Base-by-base conservation (phyloP, 2,888 invertebrate genomes). In the Helobdella robusta region DNA sequence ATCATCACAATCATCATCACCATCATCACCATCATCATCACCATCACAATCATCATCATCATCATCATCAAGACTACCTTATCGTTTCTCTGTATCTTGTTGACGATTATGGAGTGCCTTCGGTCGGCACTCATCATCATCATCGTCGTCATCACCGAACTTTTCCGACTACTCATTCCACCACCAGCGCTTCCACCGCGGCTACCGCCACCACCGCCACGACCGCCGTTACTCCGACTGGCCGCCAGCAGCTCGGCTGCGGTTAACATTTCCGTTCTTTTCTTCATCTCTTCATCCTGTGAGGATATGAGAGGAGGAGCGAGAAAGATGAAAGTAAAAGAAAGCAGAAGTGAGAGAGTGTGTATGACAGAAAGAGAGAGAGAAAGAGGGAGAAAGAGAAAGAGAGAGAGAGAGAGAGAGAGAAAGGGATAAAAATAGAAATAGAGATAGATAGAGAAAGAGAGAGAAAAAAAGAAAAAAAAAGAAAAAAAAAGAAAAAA, bases 1-100 rank as follows among this genome's bases (percentile, higher is more conserved):
- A 18, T 25, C 2, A 56, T 56, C 56, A 56, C n/a, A 28, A 56
- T 1, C 56, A 56, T 56, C 56, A 3, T 6, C 32, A 30, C 6
- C 56, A 56, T 1, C 56, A 56, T 2, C 56, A 56, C 2, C 56
- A 1, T 1, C 32, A 56, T 30, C 56, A 56, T 5, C 56, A 6
- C n/a, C 23, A 52, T 23, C 59, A 59, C 2, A n/a, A 59, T 59
- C 59, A 2, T 20, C 32, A 4, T 32, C 35, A 35, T 59, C 59
- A 59, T 32, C 59, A 15, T 4, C 59, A 59, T 52, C 52, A 18
- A 52, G 28, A 52, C 18, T 32, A n/a, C 32, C n/a, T n/a, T n/a
- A n/a, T n/a, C n/a, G n/a, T n/a, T n/a, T n/a, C n/a, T n/a, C n/a
- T n/a, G n/a, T n/a, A n/a, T n/a, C n/a, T n/a, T n/a, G n/a, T n/a